phyloP scores from a whole-genome alignment of 1,140 invertebrate species.

The Schlechtendalia chinensis region DNA sequence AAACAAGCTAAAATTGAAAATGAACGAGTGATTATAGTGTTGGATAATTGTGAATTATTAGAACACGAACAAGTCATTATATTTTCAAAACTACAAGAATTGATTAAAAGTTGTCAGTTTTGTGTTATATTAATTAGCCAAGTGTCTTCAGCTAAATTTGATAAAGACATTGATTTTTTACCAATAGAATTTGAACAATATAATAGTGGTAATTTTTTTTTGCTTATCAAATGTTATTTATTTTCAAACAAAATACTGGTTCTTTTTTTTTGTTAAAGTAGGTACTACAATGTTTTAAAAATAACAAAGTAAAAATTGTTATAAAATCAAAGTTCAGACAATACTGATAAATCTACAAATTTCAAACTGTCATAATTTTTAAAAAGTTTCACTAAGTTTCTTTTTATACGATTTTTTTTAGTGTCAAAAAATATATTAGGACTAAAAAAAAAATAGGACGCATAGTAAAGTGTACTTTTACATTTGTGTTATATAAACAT shows the following conservation, averaged over 20 bases:
- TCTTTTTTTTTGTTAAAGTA: no score
- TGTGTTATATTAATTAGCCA: constrained; percentile 76
- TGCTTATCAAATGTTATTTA: constrained; percentile 37
- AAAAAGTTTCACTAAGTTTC: no score
- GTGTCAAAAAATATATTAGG: no score
- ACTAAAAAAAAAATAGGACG: no score
- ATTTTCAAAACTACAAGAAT: constrained; percentile 71
- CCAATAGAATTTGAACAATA: constrained; percentile 47
- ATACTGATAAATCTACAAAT: no score
- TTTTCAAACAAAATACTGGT: background rate
- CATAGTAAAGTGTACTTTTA: no score
- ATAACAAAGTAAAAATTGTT: no score
- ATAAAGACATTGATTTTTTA: constrained; percentile 56
- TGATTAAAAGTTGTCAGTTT: constrained; percentile 67
- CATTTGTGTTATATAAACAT: no score
- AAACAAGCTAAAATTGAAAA: constrained; percentile 34
- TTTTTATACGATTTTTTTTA: no score
- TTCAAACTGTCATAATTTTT: no score
- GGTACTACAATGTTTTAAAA: no score
- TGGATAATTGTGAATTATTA: constrained; percentile 78
- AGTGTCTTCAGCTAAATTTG: constrained; percentile 77
- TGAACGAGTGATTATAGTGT: constrained; percentile 56
- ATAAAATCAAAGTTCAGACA: no score
- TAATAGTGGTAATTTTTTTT: constrained; percentile 27
- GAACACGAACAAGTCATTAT: constrained; percentile 67